phyloP scores from a whole-genome alignment of 2,888 invertebrate species.

The Sabatieria punctata region DNA sequence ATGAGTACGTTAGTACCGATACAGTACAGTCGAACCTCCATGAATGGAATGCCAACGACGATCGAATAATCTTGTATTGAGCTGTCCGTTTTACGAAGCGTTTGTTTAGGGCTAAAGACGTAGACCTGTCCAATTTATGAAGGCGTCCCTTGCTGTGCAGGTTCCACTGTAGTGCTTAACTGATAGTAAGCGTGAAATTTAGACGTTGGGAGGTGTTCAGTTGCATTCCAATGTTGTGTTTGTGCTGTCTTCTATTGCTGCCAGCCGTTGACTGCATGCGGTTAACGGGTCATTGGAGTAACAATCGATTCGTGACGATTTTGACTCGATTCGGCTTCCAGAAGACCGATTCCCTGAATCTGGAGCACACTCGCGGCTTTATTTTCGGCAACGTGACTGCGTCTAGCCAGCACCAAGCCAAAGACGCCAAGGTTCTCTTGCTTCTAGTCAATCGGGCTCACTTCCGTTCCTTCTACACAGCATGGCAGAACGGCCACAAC shows the following conservation, averaged over 20 bases:
- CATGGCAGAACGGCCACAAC: conserved; percentile 48
- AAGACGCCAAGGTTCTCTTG: conserved; percentile 42
- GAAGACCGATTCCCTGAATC: conserved; percentile 70
- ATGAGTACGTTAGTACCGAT: no score
- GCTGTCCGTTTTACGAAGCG: no score
- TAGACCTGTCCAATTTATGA: no score
- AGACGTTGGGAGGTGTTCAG: no score
- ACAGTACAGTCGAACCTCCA: no score
- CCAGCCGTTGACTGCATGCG: conserved; percentile 18
- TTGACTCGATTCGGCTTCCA: conserved; percentile 89
- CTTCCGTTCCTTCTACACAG: conserved; percentile 75
- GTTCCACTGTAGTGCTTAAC: no score
- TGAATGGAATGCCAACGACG: no score
- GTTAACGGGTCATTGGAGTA: conserved; percentile 31
- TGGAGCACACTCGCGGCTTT: conserved; percentile 72
- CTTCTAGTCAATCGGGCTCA: conserved; percentile 73
- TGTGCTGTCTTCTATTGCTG: conserved; percentile 22
- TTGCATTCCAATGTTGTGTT: no score
- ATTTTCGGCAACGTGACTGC: conserved; percentile 81
- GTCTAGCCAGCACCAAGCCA: neutral
- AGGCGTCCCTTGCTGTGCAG: no score
- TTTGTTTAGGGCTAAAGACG: no score
- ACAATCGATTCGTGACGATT: conserved; percentile 51
- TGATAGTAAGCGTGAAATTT: no score
- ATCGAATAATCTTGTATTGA: no score